Conservation (phyloP, 2,113 vertebrate genomes). For the Ctenodactylus gundi region DNA sequence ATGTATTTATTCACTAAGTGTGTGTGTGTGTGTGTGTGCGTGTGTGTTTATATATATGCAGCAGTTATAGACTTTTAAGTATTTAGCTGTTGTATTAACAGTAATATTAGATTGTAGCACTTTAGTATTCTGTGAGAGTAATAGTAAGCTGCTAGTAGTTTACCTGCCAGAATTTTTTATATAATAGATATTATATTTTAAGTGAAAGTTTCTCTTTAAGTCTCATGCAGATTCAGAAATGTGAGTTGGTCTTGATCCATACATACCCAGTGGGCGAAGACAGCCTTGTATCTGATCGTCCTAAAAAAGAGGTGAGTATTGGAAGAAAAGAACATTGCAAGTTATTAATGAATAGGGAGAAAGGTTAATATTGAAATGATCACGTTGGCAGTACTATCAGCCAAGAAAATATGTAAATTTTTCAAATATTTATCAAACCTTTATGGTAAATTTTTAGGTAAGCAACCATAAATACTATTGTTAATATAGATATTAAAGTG, state of each 20-base stretch:
- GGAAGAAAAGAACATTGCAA: neutral
- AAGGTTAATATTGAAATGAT: neutral
- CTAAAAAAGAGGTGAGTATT: conserved; percentile 93
- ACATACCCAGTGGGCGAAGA: conserved; percentile 97
- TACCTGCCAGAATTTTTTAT: conserved; percentile 23
- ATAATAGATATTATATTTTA: conserved; percentile 16
- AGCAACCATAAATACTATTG: neutral
- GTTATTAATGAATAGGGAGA: neutral
- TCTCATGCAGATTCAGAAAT: conserved; percentile 98
- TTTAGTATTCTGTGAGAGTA: neutral
- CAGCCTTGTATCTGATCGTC: conserved; percentile 95
- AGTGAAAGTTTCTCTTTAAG: conserved; percentile 82
- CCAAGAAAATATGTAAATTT: neutral
- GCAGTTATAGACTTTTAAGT: neutral
- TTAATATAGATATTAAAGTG: neutral
- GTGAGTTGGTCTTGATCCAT: conserved; percentile 97
- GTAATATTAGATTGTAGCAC: neutral
- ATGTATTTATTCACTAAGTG: neutral
- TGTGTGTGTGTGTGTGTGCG: too few relatives aligned
- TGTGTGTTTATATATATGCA: neutral
- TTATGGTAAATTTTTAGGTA: neutral
- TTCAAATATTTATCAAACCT: conserved; percentile 26
- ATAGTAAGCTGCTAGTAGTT: neutral
- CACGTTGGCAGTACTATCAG: conserved; percentile 14
- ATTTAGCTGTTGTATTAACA: conserved; percentile 26